phyloP scores from a whole-genome alignment of 2,797 vertebrate genomes.

The Poeciliopsis paucimaculata region DNA sequence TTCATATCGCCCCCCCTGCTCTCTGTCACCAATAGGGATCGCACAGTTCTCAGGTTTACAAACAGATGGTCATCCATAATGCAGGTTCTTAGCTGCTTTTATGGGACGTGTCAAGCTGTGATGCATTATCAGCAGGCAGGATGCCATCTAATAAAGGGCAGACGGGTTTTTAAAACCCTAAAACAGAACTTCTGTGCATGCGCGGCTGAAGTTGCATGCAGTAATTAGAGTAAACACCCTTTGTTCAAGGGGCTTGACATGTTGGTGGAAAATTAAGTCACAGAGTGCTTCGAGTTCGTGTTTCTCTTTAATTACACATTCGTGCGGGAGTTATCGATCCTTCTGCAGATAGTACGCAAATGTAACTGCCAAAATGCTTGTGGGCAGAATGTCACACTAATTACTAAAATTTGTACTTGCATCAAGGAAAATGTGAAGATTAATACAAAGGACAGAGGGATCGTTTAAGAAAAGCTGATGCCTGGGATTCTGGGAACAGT shows the following conservation, averaged over 20 bases:
- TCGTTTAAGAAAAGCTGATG: background rate
- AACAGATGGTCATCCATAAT: slow-evolving; percentile 82
- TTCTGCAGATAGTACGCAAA: slow-evolving; percentile 19
- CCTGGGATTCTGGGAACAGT: background rate
- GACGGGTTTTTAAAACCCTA: slow-evolving; percentile 66
- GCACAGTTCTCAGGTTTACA: slow-evolving; percentile 74
- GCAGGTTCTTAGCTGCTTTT: slow-evolving; percentile 79
- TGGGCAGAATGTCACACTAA: background rate
- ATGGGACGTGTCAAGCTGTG: slow-evolving; percentile 78
- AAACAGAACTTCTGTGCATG: slow-evolving; percentile 55
- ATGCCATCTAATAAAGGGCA: slow-evolving; percentile 77
- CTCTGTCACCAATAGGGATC: slow-evolving; percentile 62
- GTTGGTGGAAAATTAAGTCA: slow-evolving; percentile 48
- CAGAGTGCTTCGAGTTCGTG: slow-evolving; percentile 22
- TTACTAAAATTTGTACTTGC: background rate
- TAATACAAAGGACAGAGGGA: background rate
- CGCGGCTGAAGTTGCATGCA: slow-evolving; percentile 26
- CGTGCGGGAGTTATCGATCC: background rate
- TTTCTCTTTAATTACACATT: slow-evolving; percentile 19
- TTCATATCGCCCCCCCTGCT: slow-evolving; percentile 52
- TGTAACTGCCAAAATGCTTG: slow-evolving; percentile 7
- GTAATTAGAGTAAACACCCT: slow-evolving; percentile 62
- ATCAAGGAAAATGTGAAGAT: background rate
- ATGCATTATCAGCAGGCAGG: slow-evolving; percentile 79
- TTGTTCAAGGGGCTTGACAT: slow-evolving; percentile 44